Conservation (phyloP, 2,113 vertebrate genomes). For the Chlorodrepanis virens region DNA sequence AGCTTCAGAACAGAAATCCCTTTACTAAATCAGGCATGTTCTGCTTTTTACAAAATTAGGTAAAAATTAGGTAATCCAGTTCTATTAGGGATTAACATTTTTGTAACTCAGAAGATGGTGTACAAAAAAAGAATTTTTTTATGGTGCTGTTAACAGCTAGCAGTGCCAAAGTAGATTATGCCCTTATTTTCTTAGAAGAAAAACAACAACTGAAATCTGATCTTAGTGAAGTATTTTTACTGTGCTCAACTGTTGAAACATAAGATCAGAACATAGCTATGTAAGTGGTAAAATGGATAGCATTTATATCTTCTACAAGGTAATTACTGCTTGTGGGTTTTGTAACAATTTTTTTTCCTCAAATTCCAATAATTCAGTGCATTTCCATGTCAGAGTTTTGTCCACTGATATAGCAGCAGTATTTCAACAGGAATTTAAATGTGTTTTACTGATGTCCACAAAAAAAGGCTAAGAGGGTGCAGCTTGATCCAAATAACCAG, state of each 20-base stretch:
- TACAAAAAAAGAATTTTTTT: background rate
- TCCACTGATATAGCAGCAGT: background rate
- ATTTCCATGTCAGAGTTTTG: background rate
- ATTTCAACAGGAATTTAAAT: background rate
- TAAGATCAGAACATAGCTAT: background rate
- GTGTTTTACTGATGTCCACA: background rate
- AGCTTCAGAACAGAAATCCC: background rate
- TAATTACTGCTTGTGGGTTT: background rate
- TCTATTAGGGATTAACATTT: background rate
- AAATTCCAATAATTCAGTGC: background rate
- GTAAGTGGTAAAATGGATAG: background rate
- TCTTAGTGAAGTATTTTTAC: background rate
- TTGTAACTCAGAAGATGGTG: background rate
- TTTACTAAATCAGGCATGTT: background rate
- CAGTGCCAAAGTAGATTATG: background rate
- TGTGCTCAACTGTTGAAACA: background rate
- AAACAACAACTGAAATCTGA: background rate
- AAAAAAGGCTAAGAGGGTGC: background rate
- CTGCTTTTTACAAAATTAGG: constrained; percentile 26
- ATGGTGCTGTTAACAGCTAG: background rate
- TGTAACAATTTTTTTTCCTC: background rate
- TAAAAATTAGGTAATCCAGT: constrained; percentile 2
- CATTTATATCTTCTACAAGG: background rate
- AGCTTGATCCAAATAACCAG: background rate
- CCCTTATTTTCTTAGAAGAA: background rate